A percentile compares a stretch with the other conserved stretches of the same genome.
Conservation (phyloP, 2,113 vertebrate species). For the Periophthalmus modestus region DNA sequence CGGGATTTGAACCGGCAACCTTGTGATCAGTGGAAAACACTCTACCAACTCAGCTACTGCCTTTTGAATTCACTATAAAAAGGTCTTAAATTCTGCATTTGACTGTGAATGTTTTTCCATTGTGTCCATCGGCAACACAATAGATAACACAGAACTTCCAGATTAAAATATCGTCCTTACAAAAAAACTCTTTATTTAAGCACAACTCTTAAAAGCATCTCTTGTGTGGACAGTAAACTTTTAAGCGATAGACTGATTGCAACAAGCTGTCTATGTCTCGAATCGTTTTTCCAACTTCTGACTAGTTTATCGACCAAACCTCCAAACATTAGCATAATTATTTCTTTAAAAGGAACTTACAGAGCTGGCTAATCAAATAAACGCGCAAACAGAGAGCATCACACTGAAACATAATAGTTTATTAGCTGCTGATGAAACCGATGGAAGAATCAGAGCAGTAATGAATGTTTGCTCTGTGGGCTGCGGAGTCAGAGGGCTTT, state of each 20-base stretch:
- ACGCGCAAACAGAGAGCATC: neutral
- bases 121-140: neutral
- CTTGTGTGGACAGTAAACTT: neutral
- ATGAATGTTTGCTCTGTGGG: conserved; percentile 33
- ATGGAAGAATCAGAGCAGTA: conserved; percentile 31
- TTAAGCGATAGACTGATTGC: neutral
- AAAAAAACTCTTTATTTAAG: neutral
- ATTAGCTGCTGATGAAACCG: conserved; percentile 1
- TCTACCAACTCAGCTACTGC: too few species aligned
- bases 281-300: conserved; percentile 11
- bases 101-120: too few species aligned
- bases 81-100: too few species aligned
- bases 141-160: neutral
- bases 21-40: too few species aligned
- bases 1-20: too few species aligned
- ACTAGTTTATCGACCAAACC: neutral
- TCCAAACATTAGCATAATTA: neutral
- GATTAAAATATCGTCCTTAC: neutral
- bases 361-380: neutral
- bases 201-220: neutral
- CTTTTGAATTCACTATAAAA: too few species aligned
- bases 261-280: neutral
- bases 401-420: conserved; percentile 10
- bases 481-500: conserved; percentile 17
- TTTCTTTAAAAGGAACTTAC: conserved; percentile 4